Conservation (phyloP, 2,113 vertebrate species). For the Nettapus auritus region DNA sequence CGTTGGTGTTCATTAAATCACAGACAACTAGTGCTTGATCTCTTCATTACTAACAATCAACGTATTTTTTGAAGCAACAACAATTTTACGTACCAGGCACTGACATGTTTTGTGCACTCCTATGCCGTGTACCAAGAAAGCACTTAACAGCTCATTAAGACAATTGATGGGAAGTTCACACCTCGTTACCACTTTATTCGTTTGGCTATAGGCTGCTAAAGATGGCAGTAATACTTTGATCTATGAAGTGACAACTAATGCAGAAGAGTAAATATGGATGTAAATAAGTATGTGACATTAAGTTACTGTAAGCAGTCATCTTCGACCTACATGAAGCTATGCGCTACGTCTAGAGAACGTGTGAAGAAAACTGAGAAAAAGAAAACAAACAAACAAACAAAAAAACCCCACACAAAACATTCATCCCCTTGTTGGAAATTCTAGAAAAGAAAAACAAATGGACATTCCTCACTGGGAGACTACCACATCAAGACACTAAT, state of each 20-base stretch:
- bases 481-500: background rate
- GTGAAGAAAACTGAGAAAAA: background rate
- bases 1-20: background rate
- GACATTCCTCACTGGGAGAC: background rate
- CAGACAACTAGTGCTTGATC: background rate
- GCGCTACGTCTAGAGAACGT: background rate
- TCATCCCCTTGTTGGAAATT: background rate
- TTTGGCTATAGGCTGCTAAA: background rate
- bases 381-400: background rate
- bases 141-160: conserved; percentile 52
- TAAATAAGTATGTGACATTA: background rate
- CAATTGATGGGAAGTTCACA: conserved; percentile 21
- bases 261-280: background rate
- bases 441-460: background rate
- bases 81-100: background rate
- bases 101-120: background rate
- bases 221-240: conserved; percentile 9
- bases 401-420: background rate
- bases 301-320: background rate
- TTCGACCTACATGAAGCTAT: background rate
- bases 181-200: conserved; percentile 47
- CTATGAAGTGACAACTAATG: background rate
- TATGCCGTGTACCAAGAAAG: background rate
- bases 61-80: background rate
- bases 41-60: background rate